Evolutionary conservation across 2,888 invertebrate genomes (phyloP).

Genomic region (Aporophyla lueneburgensis): DNA sequence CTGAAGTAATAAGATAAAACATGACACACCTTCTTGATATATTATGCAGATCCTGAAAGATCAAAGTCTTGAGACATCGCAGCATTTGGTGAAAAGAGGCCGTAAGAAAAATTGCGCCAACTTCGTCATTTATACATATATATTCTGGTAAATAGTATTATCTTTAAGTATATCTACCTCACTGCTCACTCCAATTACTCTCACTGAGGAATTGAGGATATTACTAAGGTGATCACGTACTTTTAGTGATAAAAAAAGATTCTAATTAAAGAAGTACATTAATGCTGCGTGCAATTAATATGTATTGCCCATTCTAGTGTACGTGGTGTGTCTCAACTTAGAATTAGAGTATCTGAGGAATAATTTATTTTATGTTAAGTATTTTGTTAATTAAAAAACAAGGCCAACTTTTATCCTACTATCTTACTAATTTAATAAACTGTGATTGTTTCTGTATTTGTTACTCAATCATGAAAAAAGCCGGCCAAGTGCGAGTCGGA

Average conservation of each 20-base stretch:
- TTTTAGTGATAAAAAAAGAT: conserved; percentile 54
- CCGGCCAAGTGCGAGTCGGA: no score
- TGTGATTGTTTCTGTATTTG: no score
- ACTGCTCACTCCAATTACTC: conserved; percentile 79
- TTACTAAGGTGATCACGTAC: conserved; percentile 74
- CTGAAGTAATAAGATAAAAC: conserved; percentile 19
- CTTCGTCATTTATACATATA: conserved; percentile 51
- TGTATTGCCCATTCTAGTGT: conserved; percentile 61
- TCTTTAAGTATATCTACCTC: neutral
- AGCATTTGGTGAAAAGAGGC: conserved; percentile 46
- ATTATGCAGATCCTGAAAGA: conserved; percentile 52
- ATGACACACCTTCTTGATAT: conserved; percentile 53
- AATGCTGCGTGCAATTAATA: conserved; percentile 57
- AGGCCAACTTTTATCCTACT: neutral
- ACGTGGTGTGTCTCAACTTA: conserved; percentile 42
- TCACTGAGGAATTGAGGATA: conserved; percentile 66
- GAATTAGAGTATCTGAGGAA: conserved; percentile 35
- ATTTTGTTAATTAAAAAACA: conserved; percentile 28
- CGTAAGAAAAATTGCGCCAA: conserved; percentile 72
- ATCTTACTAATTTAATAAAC: no score
- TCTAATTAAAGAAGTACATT: conserved; percentile 58
- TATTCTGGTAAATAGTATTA: conserved; percentile 70
- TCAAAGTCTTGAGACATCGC: conserved; percentile 52
- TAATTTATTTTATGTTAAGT: conserved; percentile 39
- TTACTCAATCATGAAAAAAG: no score